Evolutionary conservation across 2,888 invertebrate genomes (phyloP).

Genomic region (Agrotis exclamationis): DNA sequence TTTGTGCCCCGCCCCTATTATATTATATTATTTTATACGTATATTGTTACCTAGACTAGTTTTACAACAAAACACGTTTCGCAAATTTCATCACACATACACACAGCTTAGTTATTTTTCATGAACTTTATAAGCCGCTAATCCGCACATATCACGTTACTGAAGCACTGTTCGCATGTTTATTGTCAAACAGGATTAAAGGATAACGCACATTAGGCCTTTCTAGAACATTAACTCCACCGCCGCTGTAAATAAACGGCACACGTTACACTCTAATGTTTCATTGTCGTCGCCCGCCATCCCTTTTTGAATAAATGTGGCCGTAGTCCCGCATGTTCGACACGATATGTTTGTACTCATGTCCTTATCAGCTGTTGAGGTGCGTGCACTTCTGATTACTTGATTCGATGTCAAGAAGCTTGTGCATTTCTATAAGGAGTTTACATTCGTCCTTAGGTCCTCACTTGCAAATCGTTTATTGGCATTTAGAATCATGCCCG

Average conservation of each 20-base stretch:
- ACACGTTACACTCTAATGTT: constrained; percentile 79
- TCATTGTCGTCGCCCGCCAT: constrained; percentile 76
- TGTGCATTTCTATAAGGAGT: not conserved
- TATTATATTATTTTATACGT: too few relatives aligned
- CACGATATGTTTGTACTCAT: constrained; percentile 61
- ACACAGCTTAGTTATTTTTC: constrained; percentile 66
- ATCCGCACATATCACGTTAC: constrained; percentile 75
- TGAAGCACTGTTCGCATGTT: constrained; percentile 74
- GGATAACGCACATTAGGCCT: constrained; percentile 81
- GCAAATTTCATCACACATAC: constrained; percentile 26
- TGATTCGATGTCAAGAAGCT: not conserved
- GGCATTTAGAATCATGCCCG: not conserved
- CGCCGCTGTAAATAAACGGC: constrained; percentile 78
- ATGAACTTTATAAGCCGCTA: constrained; percentile 75
- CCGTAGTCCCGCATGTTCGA: constrained; percentile 52
- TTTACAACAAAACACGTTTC: constrained; percentile 34
- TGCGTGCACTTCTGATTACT: constrained; percentile 11
- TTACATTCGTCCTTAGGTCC: not conserved
- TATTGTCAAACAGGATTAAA: constrained; percentile 83
- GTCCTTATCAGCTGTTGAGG: constrained; percentile 37
- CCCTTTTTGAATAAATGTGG: constrained; percentile 68
- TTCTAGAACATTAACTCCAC: constrained; percentile 82
- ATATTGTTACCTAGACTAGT: constrained; percentile 18
- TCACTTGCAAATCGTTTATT: not conserved
- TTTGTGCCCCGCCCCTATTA: too few relatives aligned